Percentiles rank a stretch among this genome's conserved stretches.
phyloP scores from a whole-genome alignment of 1,140 invertebrate genomes.

The Lanistes nyassanus region DNA sequence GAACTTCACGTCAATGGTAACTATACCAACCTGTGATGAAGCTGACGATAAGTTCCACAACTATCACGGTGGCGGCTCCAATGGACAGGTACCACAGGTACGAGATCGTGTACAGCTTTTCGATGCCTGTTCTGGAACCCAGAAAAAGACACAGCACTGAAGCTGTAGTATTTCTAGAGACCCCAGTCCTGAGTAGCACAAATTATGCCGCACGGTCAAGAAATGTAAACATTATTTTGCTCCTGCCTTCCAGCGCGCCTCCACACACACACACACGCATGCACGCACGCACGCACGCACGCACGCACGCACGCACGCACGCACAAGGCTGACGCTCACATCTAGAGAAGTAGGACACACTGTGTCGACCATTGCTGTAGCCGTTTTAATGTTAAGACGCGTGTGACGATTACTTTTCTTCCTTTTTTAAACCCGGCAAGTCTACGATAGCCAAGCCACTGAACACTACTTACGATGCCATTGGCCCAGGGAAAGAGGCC shows the following conservation, averaged over 20 bases:
- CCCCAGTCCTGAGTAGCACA: too few relatives aligned
- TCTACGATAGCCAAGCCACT: too few relatives aligned
- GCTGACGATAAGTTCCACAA: constrained; percentile 78
- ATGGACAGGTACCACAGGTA: constrained; percentile 84
- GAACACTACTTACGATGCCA: constrained; percentile 47
- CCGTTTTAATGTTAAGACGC: too few relatives aligned
- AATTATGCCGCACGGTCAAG: too few relatives aligned
- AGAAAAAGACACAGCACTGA: neutral
- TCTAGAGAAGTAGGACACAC: too few relatives aligned
- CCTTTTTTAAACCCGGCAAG: too few relatives aligned
- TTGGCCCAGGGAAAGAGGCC: constrained; percentile 64
- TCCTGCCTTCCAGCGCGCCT: neutral
- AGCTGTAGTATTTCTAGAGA: neutral
- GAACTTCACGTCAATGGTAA: too few relatives aligned
- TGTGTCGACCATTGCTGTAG: too few relatives aligned
- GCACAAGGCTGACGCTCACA: neutral
- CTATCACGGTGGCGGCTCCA: constrained; percentile 72
- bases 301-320: too few relatives aligned
- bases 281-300: neutral
- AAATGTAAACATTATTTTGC: too few relatives aligned
- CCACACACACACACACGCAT: neutral
- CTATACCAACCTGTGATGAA: constrained; percentile 72
- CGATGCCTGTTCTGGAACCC: constrained; percentile 28
- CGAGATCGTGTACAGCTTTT: constrained; percentile 76
- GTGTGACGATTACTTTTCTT: too few relatives aligned